These are phyloP conservation scores for Drosophila novamexicana DNA, from an alignment of 1,140 invertebrate species.

Conservation along the genomic window DNA sequence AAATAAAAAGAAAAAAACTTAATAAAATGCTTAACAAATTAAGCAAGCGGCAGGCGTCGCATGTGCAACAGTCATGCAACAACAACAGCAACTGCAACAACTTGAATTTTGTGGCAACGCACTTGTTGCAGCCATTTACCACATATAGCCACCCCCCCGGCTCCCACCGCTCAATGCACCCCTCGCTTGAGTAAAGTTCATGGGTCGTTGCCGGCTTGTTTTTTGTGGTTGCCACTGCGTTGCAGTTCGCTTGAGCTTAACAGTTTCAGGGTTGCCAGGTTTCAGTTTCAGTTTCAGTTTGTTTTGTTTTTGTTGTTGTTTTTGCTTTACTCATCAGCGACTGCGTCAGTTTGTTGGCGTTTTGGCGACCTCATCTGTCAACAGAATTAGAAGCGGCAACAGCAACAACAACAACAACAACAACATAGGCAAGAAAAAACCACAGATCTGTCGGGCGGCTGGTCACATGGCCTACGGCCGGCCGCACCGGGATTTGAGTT, in stretches of 20 bases:
- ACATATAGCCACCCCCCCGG: neutral
- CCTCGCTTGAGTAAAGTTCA: conserved; percentile 63
- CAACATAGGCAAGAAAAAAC: conserved; percentile 20
- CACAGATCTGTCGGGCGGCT: conserved; percentile 23
- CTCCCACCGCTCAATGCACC: neutral
- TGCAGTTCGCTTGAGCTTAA: conserved; percentile 66
- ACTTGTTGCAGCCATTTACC: conserved; percentile 41
- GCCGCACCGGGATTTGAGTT: conserved; percentile 30
- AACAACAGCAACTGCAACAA: conserved; percentile 7
- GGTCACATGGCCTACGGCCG: conserved; percentile 6
- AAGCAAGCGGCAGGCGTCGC: conserved; percentile 40
- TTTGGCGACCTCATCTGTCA: conserved; percentile 80
- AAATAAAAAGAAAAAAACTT: conserved; percentile 15
- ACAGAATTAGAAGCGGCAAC: conserved; percentile 75
- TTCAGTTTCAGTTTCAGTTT: conserved; percentile 50
- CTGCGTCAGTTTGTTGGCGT: conserved; percentile 61
- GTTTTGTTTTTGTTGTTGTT: conserved; percentile 29
- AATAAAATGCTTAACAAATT: conserved; percentile 43
- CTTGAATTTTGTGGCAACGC: conserved; percentile 55
- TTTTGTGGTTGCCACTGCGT: conserved; percentile 39
- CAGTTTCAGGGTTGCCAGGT: conserved; percentile 77
- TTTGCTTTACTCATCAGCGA: conserved; percentile 49
- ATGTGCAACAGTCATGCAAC: conserved; percentile 39
- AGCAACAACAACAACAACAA: conserved; percentile 21
- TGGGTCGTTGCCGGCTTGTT: conserved; percentile 60